Evolutionary conservation across 30 jellyfish, hydroid and myxozoan genomes (phyloP).

Genomic region (Aurelia aurita): DNA sequence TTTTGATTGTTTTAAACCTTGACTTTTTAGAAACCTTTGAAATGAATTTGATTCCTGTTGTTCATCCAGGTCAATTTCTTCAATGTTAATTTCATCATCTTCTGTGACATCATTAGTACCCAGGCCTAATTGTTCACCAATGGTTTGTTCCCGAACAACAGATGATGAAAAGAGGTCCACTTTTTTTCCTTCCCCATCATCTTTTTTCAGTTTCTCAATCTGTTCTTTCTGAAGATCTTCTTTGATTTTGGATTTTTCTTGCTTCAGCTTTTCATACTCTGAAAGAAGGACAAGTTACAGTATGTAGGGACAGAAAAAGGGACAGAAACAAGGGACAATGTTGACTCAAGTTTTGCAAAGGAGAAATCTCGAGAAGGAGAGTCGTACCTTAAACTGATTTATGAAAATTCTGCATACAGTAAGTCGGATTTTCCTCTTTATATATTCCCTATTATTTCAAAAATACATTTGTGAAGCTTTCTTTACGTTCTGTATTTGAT

Average conservation of each 20-base stretch:
- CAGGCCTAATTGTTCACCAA: slow-evolving; percentile 24
- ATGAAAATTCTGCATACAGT: no score
- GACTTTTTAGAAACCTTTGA: slow-evolving; percentile 64
- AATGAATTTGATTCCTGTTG: slow-evolving; percentile 59
- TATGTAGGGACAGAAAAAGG: no score
- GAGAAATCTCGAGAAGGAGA: no score
- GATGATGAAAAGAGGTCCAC: slow-evolving; percentile 63
- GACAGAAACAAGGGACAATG: no score
- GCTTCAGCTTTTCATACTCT: slow-evolving; percentile 75
- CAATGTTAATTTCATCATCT: slow-evolving; percentile 20
- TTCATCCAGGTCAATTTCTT: slow-evolving; percentile 50
- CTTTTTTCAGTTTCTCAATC: slow-evolving; percentile 52
- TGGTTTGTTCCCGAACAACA: slow-evolving; percentile 6
- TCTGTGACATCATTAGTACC: slow-evolving; percentile 33
- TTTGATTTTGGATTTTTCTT: slow-evolving; percentile 46
- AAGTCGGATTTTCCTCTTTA: no score
- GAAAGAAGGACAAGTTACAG: neutral
- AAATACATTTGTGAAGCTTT: no score
- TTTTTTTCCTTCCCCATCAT: slow-evolving; percentile 52
- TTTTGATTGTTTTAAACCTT: slow-evolving; percentile 56
- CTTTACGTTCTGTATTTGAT: no score
- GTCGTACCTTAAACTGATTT: no score
- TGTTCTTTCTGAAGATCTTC: slow-evolving; percentile 48
- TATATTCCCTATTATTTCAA: no score
- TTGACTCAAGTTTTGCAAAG: no score